These are phyloP conservation scores for Cavia porcellus DNA, from an alignment of 2,113 vertebrate genomes.

Conservation along the genomic window DNA sequence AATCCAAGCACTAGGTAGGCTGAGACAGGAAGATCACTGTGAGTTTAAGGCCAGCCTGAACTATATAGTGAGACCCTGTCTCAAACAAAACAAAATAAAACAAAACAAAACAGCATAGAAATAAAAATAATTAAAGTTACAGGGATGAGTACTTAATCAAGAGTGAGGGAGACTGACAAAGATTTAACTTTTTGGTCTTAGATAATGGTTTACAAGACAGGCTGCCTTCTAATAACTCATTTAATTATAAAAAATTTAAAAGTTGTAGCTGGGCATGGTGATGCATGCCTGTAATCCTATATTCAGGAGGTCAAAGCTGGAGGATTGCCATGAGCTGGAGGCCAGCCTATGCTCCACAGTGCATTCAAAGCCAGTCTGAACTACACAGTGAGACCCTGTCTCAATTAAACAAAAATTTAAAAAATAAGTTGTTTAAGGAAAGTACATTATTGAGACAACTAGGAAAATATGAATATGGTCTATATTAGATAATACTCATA, in stretches of 20 bases:
- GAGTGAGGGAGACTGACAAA: background rate
- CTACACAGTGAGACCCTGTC: background rate
- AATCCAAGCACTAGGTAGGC: background rate
- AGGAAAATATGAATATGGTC: constrained; percentile 16
- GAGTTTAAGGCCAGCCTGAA: background rate
- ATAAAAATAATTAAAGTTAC: background rate
- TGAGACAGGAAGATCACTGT: no score
- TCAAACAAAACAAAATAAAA: background rate
- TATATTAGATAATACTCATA: constrained; percentile 16
- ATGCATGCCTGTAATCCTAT: background rate
- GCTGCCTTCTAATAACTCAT: background rate
- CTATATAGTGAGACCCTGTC: background rate
- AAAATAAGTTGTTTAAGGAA: constrained; percentile 43
- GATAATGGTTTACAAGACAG: background rate
- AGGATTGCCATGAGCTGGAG: background rate
- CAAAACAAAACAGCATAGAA: background rate
- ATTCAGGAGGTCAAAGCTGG: background rate
- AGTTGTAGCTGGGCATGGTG: background rate
- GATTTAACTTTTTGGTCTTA: background rate
- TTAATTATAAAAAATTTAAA: background rate
- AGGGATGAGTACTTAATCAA: background rate
- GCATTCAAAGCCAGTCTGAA: background rate
- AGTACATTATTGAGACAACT: constrained; percentile 6
- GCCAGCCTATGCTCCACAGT: background rate
- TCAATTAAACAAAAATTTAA: background rate